Conservation (phyloP, 2,797 vertebrate genomes). For the Taenioides sp. region DNA sequence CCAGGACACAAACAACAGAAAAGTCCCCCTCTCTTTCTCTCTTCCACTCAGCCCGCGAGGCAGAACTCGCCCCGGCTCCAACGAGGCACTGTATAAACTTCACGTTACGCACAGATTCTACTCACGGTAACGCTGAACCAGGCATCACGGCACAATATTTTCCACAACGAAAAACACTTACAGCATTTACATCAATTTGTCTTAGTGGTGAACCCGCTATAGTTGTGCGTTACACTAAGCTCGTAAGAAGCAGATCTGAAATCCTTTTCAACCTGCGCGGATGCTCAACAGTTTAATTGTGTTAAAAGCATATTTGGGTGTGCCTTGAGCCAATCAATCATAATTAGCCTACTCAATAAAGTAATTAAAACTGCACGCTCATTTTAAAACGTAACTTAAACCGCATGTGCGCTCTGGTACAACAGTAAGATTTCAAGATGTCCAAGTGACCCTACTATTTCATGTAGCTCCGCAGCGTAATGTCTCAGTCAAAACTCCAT, state of each 20-base stretch:
- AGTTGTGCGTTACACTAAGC: neutral
- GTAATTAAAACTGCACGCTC: neutral
- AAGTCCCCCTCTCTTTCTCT: slow-evolving; percentile 8
- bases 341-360: neutral
- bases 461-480: slow-evolving; percentile 32
- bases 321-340: neutral
- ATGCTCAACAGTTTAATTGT: slow-evolving; percentile 6
- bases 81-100: slow-evolving; percentile 15
- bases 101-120: slow-evolving; percentile 29
- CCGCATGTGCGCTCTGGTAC: slow-evolving; percentile 23
- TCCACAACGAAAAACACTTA: neutral
- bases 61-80: neutral
- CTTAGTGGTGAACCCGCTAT: neutral
- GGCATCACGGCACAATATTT: slow-evolving; percentile 9
- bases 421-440: neutral
- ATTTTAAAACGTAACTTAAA: slow-evolving; percentile 33
- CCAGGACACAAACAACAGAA: slow-evolving; percentile 47
- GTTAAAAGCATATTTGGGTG: neutral
- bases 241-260: neutral
- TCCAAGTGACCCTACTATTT: slow-evolving; percentile 10
- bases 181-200: neutral
- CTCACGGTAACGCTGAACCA: neutral
- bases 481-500: slow-evolving; percentile 13
- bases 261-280: neutral
- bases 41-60: slow-evolving; percentile 14